Percentiles rank a stretch among this genome's conserved stretches.
Conservation (phyloP, 2,113 vertebrate species). For the Heteronetta atricapilla region DNA sequence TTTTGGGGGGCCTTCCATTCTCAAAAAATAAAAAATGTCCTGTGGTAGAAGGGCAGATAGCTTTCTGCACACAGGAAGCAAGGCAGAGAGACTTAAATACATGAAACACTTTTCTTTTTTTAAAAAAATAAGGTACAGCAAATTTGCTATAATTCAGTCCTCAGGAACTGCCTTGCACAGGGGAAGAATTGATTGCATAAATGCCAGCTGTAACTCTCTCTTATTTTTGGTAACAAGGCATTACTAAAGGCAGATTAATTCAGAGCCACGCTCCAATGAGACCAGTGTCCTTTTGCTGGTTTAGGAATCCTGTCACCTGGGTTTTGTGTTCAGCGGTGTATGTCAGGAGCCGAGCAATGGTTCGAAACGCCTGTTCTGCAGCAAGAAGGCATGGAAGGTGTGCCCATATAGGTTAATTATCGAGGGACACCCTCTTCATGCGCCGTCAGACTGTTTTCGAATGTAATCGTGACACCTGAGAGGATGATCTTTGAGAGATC, state of each 20-base stretch:
- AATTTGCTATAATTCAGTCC: background rate
- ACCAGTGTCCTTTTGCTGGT: background rate
- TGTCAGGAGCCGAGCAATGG: no score
- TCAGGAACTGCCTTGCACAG: conserved; percentile 12
- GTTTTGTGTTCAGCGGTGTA: background rate
- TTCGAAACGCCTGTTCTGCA: background rate
- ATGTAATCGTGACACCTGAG: conserved; percentile 42
- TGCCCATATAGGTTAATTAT: conserved; percentile 41
- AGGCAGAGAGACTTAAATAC: background rate
- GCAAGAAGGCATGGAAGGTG: background rate
- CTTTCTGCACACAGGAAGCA: background rate
- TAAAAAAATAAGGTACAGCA: background rate
- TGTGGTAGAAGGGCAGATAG: background rate
- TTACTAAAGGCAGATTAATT: conserved; percentile 49
- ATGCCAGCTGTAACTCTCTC: conserved; percentile 58
- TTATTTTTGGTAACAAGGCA: conserved; percentile 53
- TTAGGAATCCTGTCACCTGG: background rate
- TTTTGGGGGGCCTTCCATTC: background rate
- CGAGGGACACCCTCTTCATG: conserved; percentile 17
- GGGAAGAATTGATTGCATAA: conserved; percentile 46
- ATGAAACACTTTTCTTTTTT: background rate
- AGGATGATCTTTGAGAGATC: conserved; percentile 56
- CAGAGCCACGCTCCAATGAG: background rate
- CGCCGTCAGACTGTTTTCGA: conserved; percentile 32
- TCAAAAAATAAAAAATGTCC: background rate